Conservation (phyloP, 2,888 invertebrate genomes). For the Pharmacophagus antenor region DNA sequence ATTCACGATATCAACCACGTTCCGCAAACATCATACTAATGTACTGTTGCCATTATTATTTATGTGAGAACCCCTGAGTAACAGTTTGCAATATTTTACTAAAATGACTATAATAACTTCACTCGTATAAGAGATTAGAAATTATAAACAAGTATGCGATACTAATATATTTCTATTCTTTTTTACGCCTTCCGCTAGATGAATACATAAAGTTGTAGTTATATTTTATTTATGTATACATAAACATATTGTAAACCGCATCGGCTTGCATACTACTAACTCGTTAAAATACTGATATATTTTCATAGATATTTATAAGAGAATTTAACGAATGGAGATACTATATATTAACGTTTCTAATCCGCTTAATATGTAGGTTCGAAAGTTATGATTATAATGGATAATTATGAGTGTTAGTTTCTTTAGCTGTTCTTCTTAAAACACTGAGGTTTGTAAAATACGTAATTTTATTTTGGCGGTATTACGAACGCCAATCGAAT, state of each 20-base stretch:
- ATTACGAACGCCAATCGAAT: constrained; percentile 72
- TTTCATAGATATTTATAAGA: too few species aligned
- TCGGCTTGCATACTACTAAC: too few species aligned
- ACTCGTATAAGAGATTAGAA: too few species aligned
- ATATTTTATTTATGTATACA: too few species aligned
- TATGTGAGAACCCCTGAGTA: constrained; percentile 55
- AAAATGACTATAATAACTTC: too few species aligned
- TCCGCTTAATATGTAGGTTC: background rate
- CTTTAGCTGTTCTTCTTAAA: background rate
- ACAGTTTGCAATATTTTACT: constrained; percentile 39
- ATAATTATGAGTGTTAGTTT: background rate
- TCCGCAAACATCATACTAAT: constrained; percentile 44
- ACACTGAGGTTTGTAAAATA: constrained; percentile 12
- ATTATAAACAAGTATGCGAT: too few species aligned
- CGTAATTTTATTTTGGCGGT: constrained; percentile 64
- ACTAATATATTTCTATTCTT: background rate
- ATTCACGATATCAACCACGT: constrained; percentile 55
- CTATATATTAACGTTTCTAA: too few species aligned
- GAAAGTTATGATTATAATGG: background rate
- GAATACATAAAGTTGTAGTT: too few species aligned
- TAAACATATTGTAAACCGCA: too few species aligned
- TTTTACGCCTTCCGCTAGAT: background rate
- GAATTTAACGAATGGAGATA: too few species aligned
- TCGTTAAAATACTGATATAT: too few species aligned
- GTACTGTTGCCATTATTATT: constrained; percentile 54